Base-by-base conservation (phyloP, 2,888 invertebrate genomes). In the Acleris cristana region DNA sequence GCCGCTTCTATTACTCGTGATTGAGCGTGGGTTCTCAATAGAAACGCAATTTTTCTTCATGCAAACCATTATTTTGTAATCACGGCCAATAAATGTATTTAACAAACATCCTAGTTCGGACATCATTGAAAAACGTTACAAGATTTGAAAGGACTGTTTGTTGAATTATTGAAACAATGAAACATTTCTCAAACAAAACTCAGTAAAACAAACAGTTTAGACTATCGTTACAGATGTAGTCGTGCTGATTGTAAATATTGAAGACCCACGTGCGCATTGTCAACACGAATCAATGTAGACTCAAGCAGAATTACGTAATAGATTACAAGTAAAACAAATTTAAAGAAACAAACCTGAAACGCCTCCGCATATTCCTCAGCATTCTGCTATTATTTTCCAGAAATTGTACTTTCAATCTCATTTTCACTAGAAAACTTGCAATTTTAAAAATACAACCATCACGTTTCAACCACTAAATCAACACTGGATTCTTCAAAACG, bases 331-430 rank as follows among this genome's bases (percentile, higher is more conserved):
- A n/a, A 18, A 34, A 30, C 34, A 12, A 18, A 18, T 18, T 23
- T 21, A 21, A 26, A 60, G 8, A 53, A 60, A 77, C 81, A 60
- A 72, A 86, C 87, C 84, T 80, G 65, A 85, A 77, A 64, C 80
- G 79, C 59, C 80, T 74, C 59, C 78, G 80, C 18, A 86, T 64
- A 64, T 79, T 81, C 70, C 74, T 79, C 64, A 87, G 75, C 79
- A 83, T 78, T 64, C 72, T 73, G 51, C 64, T 72, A 21, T 81
- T 77, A 52, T 74, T 74, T 19, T 72, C 76, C 45, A 83, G 74
- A 67, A 74, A 77, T 16, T 79, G 76, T 67, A 84, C 72, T 71
- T 73, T 76, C 68, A 86, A 82, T 76, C 83, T 86, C 88, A 89
- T 88, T 73, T 69, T 83, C 70, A 73, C 71, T 56, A 70, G 72